These are phyloP conservation scores for Platerodrilus igneus DNA, from an alignment of 2,888 invertebrate genomes.

Conservation along the genomic window DNA sequence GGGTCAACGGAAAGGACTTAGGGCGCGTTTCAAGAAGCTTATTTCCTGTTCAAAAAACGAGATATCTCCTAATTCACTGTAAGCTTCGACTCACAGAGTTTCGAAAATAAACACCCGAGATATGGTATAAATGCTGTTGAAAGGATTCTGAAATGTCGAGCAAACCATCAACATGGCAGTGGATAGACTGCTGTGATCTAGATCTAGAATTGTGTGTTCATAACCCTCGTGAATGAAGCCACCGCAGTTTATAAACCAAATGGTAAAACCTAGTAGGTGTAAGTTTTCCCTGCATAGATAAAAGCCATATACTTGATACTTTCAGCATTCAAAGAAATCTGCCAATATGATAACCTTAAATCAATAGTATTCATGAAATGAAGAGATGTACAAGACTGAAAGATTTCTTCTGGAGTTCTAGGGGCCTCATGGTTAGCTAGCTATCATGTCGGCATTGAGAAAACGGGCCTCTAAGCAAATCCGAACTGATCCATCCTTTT, in stretches of 20 bases:
- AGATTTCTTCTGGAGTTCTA: slow-evolving; percentile 17
- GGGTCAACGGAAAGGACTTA: slow-evolving; percentile 6
- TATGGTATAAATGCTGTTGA: slow-evolving; percentile 3
- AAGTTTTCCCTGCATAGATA: no score
- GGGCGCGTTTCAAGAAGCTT: slow-evolving; percentile 9
- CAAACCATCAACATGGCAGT: no score
- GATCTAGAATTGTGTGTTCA: no score
- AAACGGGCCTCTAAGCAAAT: slow-evolving; percentile 36
- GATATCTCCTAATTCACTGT: slow-evolving; percentile 1
- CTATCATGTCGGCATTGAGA: slow-evolving; percentile 33
- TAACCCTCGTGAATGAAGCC: slow-evolving; percentile 22
- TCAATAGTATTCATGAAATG: no score
- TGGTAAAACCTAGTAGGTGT: no score
- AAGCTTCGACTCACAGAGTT: neutral
- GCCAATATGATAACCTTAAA: no score
- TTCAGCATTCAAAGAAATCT: no score
- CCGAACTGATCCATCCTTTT: slow-evolving; percentile 25
- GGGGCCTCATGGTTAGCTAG: slow-evolving; percentile 33
- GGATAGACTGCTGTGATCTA: no score
- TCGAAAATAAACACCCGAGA: neutral
- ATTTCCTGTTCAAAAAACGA: neutral
- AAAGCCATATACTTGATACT: slow-evolving; percentile 24
- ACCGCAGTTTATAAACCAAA: no score
- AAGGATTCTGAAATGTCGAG: slow-evolving; percentile 2
- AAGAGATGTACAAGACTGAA: no score